Evolutionary conservation across 2,797 vertebrate species (phyloP), one percentile per base, ranked within the genome.

Genomic region (Myotis pilosus): DNA sequence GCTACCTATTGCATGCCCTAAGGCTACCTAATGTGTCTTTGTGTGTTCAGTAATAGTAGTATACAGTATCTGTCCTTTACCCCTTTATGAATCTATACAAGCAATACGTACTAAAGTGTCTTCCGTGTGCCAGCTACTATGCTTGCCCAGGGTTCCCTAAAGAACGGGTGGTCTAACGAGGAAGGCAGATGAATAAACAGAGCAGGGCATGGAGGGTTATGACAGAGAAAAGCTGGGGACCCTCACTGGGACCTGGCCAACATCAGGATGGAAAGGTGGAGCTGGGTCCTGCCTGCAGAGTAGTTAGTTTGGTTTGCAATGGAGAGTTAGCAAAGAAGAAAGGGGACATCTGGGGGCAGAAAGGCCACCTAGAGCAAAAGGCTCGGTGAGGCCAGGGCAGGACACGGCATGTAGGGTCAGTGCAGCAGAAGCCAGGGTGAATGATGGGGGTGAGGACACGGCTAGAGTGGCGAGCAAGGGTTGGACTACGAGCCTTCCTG

Each of bases 351-450:
- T 23, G 72, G 30, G 68, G 74, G 9, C 22, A 20, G 85, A 51
- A 82, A 79, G 9, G 3, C 11, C 66, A 33, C 68, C 30, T 30
- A 74, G 12, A 10, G 66, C 47, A 66, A 8, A 88, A 9, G 15
- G 28, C n/a, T 30, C 13, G 9, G 2, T 0, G 1, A 85, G 49
- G 51, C 20, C 25, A 30, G 6, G 7, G n/a, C 33, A 36, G 11
- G 25, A 7, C 4, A n/a, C 0, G 11, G 20, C 1, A 1, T 0
- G 3, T 1, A 5, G 6, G 68, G 30, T 66, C 23, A 19, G 76
- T 17, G 33, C 1, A 64, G 15, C 53, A 55, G 33, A 51, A 11
- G 57, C 22, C 22, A 1, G 36, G 41, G 28, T 6, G 23, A 60
- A 51, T 6, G 22, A 30, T 9, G 4, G n/a, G 9, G 8, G 9